These are phyloP conservation scores for Drosophila mojavensis DNA, from an alignment of 1,140 invertebrate species.

Conservation along the genomic window DNA sequence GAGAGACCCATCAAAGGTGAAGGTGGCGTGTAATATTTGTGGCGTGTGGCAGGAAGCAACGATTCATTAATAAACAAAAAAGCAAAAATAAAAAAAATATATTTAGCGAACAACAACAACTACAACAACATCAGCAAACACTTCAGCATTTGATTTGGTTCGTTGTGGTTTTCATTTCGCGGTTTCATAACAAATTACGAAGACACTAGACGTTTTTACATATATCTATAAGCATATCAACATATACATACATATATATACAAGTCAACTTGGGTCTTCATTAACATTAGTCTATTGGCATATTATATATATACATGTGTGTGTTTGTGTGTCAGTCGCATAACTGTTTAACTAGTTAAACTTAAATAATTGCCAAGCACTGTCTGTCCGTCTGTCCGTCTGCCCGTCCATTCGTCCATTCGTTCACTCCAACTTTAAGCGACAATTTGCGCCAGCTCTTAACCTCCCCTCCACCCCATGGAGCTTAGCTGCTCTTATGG, in stretches of 20 bases:
- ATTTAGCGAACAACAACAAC: constrained; percentile 3
- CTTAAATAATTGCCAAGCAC: constrained; percentile 13
- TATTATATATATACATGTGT: constrained; percentile 1
- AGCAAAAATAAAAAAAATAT: constrained; percentile 35
- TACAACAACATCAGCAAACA: constrained; percentile 22
- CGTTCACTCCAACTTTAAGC: background rate
- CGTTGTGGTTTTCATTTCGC: constrained; percentile 33
- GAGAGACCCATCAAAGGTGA: constrained; percentile 37
- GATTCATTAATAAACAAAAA: constrained; percentile 50
- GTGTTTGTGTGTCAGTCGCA: background rate
- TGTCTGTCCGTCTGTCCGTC: background rate
- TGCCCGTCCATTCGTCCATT: background rate
- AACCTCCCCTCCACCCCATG: background rate
- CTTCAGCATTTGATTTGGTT: constrained; percentile 41
- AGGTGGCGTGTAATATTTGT: constrained; percentile 32
- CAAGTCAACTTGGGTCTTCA: constrained; percentile 12
- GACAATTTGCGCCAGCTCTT: background rate
- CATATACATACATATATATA: constrained; percentile 11
- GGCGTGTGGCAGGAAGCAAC: constrained; percentile 49
- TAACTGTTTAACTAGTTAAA: constrained; percentile 14
- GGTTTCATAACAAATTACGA: constrained; percentile 56
- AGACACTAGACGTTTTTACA: constrained; percentile 28
- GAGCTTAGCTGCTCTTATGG: too few relatives aligned
- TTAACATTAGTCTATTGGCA: constrained; percentile 37
- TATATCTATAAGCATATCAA: background rate